A percentile compares a stretch with the other conserved stretches of the same genome.
These are phyloP conservation scores for Strix uralensis DNA, from an alignment of 2,113 vertebrate species.

Conservation along the genomic window DNA sequence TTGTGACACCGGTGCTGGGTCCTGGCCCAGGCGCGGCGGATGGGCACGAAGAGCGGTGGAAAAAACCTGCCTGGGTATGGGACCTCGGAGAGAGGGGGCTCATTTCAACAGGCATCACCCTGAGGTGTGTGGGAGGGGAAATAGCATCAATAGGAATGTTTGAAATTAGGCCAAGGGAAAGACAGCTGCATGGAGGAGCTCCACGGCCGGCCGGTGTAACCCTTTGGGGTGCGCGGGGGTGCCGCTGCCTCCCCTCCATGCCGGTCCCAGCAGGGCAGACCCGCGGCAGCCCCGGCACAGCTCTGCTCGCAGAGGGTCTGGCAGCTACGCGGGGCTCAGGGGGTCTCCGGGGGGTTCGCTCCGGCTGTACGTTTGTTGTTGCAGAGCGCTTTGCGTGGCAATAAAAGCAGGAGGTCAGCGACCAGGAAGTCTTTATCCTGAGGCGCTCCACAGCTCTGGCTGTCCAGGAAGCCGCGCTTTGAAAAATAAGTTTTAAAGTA, in stretches of 20 bases:
- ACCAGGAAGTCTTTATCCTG: slow-evolving; percentile 37
- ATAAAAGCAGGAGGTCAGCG: slow-evolving; percentile 16
- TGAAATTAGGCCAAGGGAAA: slow-evolving; percentile 48
- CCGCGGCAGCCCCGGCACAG: background rate
- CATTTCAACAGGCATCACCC: background rate
- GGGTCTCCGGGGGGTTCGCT: accelerated
- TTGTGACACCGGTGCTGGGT: accelerated
- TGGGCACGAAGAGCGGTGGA: background rate
- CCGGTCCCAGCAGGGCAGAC: background rate
- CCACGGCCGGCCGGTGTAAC: background rate
- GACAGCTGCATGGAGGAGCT: slow-evolving; percentile 32
- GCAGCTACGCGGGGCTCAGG: accelerated
- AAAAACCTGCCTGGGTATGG: background rate
- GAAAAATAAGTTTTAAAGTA: slow-evolving; percentile 48
- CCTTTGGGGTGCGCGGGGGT: background rate
- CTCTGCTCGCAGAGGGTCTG: accelerated
- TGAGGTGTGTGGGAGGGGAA: slow-evolving; percentile 61
- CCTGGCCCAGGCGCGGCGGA: accelerated
- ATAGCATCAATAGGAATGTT: slow-evolving; percentile 53
- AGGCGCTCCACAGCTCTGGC: background rate
- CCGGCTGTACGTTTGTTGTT: background rate
- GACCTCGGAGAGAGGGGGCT: background rate
- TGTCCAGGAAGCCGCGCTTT: background rate
- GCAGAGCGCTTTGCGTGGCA: background rate
- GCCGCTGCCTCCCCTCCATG: background rate